Conservation (phyloP, 2,113 vertebrate genomes). For the Eurystomus gularis region DNA sequence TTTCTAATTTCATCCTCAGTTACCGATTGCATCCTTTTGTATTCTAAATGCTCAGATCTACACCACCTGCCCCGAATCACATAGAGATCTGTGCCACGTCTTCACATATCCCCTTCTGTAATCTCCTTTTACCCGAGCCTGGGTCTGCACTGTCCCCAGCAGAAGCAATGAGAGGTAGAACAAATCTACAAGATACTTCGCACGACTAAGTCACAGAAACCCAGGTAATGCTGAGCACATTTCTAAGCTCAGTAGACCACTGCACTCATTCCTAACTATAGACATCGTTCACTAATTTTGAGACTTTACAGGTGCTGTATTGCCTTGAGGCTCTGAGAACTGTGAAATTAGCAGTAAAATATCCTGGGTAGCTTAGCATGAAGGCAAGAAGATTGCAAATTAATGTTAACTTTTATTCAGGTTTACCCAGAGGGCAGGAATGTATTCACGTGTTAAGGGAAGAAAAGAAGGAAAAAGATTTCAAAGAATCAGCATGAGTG, state of each 20-base stretch:
- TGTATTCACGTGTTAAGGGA: not conserved
- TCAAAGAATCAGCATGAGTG: not conserved
- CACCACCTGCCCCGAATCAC: not conserved
- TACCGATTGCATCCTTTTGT: not conserved
- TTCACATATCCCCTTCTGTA: not conserved
- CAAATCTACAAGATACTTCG: not conserved
- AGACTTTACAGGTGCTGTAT: not conserved
- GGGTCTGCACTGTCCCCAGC: not conserved
- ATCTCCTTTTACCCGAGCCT: not conserved
- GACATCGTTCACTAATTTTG: not conserved
- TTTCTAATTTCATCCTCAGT: not conserved
- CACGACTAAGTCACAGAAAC: not conserved
- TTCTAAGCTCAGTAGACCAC: not conserved
- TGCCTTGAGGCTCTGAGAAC: not conserved
- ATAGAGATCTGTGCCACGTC: not conserved
- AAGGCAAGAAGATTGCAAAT: constrained; percentile 2
- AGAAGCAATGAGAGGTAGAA: not conserved
- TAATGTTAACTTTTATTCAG: not conserved
- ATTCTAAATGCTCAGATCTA: not conserved
- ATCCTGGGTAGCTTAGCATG: not conserved
- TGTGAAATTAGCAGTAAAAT: constrained; percentile 21
- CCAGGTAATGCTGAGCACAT: not conserved
- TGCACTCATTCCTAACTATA: not conserved
- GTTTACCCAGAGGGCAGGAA: not conserved
- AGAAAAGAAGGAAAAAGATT: not conserved